These are phyloP conservation scores for Epizoanthus fatuus DNA, from an alignment of 92 coral and sea anemone genomes.

Conservation along the genomic window DNA sequence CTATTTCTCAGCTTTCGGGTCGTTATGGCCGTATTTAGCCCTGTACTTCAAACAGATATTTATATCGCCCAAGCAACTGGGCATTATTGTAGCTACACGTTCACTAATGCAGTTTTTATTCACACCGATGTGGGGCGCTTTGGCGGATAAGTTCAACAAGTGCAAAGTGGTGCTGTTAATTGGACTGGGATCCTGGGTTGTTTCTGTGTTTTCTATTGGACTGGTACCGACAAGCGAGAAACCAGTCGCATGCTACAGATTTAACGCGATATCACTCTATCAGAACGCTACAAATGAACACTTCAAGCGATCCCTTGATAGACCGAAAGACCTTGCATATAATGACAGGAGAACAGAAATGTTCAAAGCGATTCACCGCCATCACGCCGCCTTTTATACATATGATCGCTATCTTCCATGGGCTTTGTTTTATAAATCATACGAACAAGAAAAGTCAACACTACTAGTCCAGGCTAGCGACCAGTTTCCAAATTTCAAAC, in stretches of 20 bases:
- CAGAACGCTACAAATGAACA: conserved; percentile 60
- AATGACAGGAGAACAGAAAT: conserved; percentile 41
- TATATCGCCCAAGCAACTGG: conserved; percentile 97
- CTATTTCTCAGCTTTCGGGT: conserved; percentile 97
- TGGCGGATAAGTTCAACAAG: conserved; percentile 94
- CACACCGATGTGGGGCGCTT: conserved; percentile 96
- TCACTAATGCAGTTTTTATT: conserved; percentile 92
- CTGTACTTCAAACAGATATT: conserved; percentile 96
- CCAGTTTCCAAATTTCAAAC: conserved; percentile 83
- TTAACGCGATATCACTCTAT: conserved; percentile 75
- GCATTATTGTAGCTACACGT: conserved; percentile 94
- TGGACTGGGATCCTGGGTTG: conserved; percentile 87
- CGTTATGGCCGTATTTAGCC: conserved; percentile 96
- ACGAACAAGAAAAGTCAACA: conserved; percentile 80
- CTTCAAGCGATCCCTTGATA: conserved; percentile 38
- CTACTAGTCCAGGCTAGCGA: conserved; percentile 77
- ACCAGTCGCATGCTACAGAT: conserved; percentile 87
- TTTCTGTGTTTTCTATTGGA: conserved; percentile 85
- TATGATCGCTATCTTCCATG: conserved; percentile 81
- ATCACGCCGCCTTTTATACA: conserved; percentile 69
- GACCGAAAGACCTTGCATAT: conserved; percentile 17
- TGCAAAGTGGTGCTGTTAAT: conserved; percentile 88
- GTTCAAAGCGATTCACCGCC: conserved; percentile 47
- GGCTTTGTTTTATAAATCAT: conserved; percentile 81
- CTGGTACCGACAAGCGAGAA: conserved; percentile 86